phyloP scores from a whole-genome alignment of 2,888 invertebrate genomes.

The Mesorhabditis sp. region DNA sequence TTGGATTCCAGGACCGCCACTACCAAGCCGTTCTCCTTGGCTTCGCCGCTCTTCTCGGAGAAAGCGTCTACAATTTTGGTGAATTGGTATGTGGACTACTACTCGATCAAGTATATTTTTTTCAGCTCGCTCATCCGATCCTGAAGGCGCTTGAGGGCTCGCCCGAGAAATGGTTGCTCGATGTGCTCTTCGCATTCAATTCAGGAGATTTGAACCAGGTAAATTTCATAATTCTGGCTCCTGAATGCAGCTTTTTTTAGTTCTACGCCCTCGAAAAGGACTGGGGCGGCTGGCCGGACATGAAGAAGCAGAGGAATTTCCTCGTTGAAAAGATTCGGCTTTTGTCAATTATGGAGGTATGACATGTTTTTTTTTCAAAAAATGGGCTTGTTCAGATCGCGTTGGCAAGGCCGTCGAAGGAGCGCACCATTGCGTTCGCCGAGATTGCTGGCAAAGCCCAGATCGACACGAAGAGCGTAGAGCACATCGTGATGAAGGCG shows the following conservation, averaged over 20 bases:
- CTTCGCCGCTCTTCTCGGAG: slow-evolving; percentile 86
- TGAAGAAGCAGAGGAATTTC: slow-evolving; percentile 44
- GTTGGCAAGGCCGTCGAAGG: slow-evolving; percentile 83
- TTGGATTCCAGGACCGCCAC: background rate
- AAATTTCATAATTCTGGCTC: background rate
- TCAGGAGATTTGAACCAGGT: slow-evolving; percentile 68
- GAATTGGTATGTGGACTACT: slow-evolving; percentile 70
- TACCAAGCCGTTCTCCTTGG: slow-evolving; percentile 85
- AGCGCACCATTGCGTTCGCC: slow-evolving; percentile 78
- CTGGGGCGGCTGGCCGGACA: slow-evolving; percentile 61
- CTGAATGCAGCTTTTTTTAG: slow-evolving; percentile 7
- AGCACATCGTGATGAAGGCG: slow-evolving; percentile 94
- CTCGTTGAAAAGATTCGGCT: slow-evolving; percentile 81
- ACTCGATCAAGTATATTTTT: slow-evolving; percentile 10
- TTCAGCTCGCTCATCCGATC: slow-evolving; percentile 87
- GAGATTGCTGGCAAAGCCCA: slow-evolving; percentile 84
- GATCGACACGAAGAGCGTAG: slow-evolving; percentile 73
- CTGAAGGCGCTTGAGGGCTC: slow-evolving; percentile 78
- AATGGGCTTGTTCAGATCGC: slow-evolving; percentile 73
- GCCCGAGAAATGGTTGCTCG: slow-evolving; percentile 76
- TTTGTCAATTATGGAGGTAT: slow-evolving; percentile 85
- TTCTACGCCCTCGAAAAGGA: slow-evolving; percentile 66
- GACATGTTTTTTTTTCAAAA: slow-evolving; percentile 6
- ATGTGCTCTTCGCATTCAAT: slow-evolving; percentile 74
- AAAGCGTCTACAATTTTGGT: slow-evolving; percentile 92